These are phyloP conservation scores for Chironomus tepperi DNA, from an alignment of 1,140 invertebrate genomes.

Conservation along the genomic window DNA sequence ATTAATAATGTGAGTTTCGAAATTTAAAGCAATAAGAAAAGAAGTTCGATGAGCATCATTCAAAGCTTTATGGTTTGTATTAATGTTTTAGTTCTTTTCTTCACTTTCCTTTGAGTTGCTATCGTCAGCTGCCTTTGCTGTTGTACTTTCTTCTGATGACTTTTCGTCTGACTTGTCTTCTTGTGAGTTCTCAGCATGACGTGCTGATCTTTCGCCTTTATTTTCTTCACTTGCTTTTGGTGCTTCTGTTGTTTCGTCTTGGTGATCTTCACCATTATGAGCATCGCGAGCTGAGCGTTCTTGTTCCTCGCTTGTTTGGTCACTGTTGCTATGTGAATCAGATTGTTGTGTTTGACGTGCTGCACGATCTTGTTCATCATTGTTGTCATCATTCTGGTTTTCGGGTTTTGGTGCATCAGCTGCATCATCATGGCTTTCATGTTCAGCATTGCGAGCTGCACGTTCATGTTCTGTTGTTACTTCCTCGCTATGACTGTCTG, in stretches of 20 bases:
- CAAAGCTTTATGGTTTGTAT: slow-evolving; percentile 16
- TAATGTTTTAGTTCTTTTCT: slow-evolving; percentile 30
- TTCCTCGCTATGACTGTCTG: not conserved
- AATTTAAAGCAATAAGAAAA: not conserved
- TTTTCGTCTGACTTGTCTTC: too few relatives aligned
- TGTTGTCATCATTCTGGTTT: slow-evolving; percentile 28
- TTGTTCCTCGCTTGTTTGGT: slow-evolving; percentile 26
- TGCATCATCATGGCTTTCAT: not conserved
- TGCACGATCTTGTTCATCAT: slow-evolving; percentile 25
- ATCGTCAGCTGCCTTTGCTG: not conserved
- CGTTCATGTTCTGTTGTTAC: not conserved
- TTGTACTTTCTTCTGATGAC: slow-evolving; percentile 19
- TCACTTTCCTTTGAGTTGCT: slow-evolving; percentile 32
- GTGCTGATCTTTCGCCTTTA: slow-evolving; percentile 29
- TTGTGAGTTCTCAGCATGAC: slow-evolving; percentile 25
- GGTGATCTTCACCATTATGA: slow-evolving; percentile 25
- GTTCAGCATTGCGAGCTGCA: not conserved
- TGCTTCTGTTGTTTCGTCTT: slow-evolving; percentile 25
- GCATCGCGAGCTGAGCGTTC: slow-evolving; percentile 22
- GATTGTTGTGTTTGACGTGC: slow-evolving; percentile 24
- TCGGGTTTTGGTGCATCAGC: slow-evolving; percentile 27
- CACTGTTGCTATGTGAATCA: too few relatives aligned
- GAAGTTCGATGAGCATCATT: not conserved
- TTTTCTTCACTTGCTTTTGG: slow-evolving; percentile 30
- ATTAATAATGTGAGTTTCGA: not conserved